phyloP scores from a whole-genome alignment of 2,888 invertebrate genomes.

The Periphyllus acericola region DNA sequence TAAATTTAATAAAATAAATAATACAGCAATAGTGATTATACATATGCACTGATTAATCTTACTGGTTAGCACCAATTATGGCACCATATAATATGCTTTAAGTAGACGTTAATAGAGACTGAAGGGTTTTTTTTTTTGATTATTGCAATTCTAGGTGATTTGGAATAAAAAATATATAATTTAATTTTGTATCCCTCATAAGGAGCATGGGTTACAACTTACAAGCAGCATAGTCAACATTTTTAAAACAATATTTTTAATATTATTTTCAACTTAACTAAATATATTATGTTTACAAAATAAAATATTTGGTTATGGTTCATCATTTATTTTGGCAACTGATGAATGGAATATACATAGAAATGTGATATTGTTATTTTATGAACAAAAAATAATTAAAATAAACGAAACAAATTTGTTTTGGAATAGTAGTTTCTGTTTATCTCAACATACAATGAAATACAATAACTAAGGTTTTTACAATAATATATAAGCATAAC shows the following conservation, averaged over 20 bases:
- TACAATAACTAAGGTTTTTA: not conserved
- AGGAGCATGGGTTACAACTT: not conserved
- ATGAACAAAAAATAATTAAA: not conserved
- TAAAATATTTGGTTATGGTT: not conserved
- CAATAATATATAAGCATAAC: not conserved
- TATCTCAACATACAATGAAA: not conserved
- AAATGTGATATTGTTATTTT: not conserved
- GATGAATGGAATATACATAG: not conserved
- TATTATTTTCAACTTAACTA: not conserved
- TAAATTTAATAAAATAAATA: not conserved
- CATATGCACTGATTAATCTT: not conserved
- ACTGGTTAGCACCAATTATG: not conserved
- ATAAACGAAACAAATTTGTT: not conserved
- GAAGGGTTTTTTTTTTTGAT: not conserved
- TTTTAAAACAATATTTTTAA: not conserved
- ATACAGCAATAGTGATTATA: not conserved
- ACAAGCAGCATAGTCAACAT: not conserved
- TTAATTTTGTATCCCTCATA: not conserved
- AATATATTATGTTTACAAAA: not conserved
- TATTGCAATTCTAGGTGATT: not conserved
- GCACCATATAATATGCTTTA: not conserved
- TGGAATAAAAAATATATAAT: not conserved
- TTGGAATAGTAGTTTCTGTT: not conserved
- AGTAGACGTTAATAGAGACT: not conserved
- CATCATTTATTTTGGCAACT: not conserved